A percentile compares a stretch with the other conserved stretches of the same genome.
Evolutionary conservation across 53 echinoderm and acorn worm genomes (phyloP).

Genomic region (Henricia sp.): DNA sequence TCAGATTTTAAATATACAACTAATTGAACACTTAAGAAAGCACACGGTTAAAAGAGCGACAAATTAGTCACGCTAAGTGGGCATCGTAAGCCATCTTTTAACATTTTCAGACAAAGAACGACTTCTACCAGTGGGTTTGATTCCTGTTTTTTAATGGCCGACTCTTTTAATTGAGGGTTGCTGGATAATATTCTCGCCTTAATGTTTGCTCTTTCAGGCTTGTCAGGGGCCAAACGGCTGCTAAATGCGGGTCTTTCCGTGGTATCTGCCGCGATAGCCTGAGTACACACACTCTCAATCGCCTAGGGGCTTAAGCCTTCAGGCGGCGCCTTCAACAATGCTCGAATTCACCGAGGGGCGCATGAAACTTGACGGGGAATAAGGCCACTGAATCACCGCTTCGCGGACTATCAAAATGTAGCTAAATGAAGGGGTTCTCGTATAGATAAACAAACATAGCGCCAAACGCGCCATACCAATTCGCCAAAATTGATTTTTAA

Average conservation of each 20-base stretch:
- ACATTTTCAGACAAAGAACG: too few relatives aligned
- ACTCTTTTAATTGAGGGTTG: slow-evolving; percentile 47
- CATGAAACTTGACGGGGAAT: slow-evolving; percentile 14
- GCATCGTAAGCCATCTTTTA: too few relatives aligned
- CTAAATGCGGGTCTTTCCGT: slow-evolving; percentile 11
- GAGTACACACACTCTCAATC: slow-evolving; percentile 14
- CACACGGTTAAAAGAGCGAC: too few relatives aligned
- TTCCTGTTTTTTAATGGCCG: slow-evolving; percentile 30
- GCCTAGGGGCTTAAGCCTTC: slow-evolving; percentile 14
- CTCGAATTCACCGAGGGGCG: slow-evolving; percentile 36
- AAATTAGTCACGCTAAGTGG: too few relatives aligned
- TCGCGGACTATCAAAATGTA: slow-evolving; percentile 45
- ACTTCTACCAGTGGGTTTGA: slow-evolving; percentile 17
- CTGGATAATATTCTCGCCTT: slow-evolving; percentile 29
- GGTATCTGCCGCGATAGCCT: neutral
- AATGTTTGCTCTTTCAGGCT: slow-evolving; percentile 53
- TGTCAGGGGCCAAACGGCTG: slow-evolving; percentile 11
- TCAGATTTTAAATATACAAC: too few relatives aligned
- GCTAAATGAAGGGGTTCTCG: neutral
- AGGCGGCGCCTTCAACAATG: slow-evolving; percentile 46
- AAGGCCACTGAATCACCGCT: neutral
- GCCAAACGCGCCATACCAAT: neutral
- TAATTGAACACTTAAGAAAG: too few relatives aligned
- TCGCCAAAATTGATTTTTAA: neutral
- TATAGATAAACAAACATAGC: slow-evolving; percentile 14